Evolutionary conservation across 2,113 vertebrate species (phyloP), one percentile per base, ranked within the genome.

Genomic region (Pedionomus torquatus): DNA sequence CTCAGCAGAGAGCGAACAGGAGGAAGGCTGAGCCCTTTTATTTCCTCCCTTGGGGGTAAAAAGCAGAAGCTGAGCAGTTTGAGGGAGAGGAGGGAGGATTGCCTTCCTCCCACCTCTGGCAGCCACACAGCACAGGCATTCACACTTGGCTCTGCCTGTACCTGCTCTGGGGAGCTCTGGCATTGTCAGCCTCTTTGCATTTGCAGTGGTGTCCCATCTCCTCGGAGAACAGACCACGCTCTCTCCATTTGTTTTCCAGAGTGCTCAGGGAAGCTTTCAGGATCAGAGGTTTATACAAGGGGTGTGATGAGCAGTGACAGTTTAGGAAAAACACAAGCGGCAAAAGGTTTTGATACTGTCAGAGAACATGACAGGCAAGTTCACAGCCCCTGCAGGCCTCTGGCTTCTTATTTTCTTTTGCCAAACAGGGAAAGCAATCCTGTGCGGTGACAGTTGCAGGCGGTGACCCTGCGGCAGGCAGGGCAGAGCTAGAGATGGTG

Each of bases 281-380:
- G 92, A 92, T 90, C 87, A 82, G 74, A 63, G 48, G 55, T 74
- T 91, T 80, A 54, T 91, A 66, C 61, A 31, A 74, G 66, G 72
- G 87, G 31, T n/a, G 90, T 72, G 90, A 93, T 61, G 28, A 52
- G 89, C 19, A 1, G 51, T 46, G 87, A 96, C 96, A 96, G 95
- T 68, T 89, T 70, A 70, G 87, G 90, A 95, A 96, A 96, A 97
- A 95, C 85, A 97, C 69, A 65, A 66, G 78, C 43, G 54, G 78
- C 51, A 70, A 75, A 95, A 97, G 94, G 94, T 94, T 81, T 85
- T 83, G 89, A 35, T 75, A 10, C 87, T 96, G 97, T 97, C 97
- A 93, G 89, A 58, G 90, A 97, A 95, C 35, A 25, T 68, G 96
- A 97, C 93, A 95, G 96, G 92, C 96, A 95, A 83, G 94, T 94